Evolutionary conservation across 2,797 vertebrate species (phyloP).

Genomic region (Channallabes apus): DNA sequence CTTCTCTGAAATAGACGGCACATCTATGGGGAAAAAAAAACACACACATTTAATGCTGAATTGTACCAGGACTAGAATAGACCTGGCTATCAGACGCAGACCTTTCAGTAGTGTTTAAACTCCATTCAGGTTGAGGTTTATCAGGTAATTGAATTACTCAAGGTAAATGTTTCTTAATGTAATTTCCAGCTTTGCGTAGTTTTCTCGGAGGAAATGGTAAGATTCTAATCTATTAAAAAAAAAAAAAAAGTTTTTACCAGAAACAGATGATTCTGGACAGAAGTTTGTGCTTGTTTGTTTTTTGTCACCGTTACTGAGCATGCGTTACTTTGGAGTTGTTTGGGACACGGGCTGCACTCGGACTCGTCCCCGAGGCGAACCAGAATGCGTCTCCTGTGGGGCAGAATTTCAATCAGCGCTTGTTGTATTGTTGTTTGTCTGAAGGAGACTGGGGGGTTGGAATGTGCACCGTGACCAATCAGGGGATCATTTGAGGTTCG

Average conservation of each 20-base stretch:
- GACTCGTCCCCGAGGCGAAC: slow-evolving; percentile 58
- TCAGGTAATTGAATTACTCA: slow-evolving; percentile 46
- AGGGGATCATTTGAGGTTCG: slow-evolving; percentile 63
- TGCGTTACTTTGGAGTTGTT: slow-evolving; percentile 63
- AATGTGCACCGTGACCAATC: slow-evolving; percentile 70
- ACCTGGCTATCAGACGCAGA: slow-evolving; percentile 54
- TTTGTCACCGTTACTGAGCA: slow-evolving; percentile 7
- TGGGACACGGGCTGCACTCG: slow-evolving; percentile 67
- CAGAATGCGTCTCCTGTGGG: slow-evolving; percentile 62
- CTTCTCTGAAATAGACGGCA: not conserved
- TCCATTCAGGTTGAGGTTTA: slow-evolving; percentile 46
- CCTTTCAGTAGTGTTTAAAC: slow-evolving; percentile 49
- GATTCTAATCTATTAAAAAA: not conserved
- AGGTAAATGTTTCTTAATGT: slow-evolving; percentile 47
- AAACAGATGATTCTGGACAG: not conserved
- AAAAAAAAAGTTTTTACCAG: not conserved
- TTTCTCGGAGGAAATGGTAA: slow-evolving; percentile 33
- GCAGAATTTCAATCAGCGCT: slow-evolving; percentile 74
- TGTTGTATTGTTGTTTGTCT: slow-evolving; percentile 66
- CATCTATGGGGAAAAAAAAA: not conserved
- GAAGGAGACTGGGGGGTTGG: slow-evolving; percentile 59
- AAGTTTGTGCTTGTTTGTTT: not conserved
- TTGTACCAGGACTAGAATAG: not conserved
- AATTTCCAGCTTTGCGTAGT: slow-evolving; percentile 31
- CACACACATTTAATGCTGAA: not conserved